Conservation (phyloP, 2,888 invertebrate species). For the Fragum sueziense region DNA sequence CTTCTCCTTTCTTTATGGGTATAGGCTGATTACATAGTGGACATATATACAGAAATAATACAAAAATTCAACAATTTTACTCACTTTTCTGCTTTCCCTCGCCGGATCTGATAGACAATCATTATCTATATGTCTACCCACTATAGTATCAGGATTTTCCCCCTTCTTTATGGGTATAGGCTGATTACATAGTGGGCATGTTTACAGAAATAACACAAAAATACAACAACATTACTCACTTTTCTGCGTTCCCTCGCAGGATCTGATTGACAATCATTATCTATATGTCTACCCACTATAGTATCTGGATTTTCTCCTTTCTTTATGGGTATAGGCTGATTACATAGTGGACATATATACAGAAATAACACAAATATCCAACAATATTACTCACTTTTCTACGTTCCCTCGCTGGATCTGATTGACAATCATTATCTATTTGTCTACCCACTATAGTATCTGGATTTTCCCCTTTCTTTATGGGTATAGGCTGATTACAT, state of each 20-base stretch:
- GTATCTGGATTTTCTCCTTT: conserved; percentile 91
- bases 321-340: conserved; percentile 91
- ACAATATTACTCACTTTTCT: conserved; percentile 85
- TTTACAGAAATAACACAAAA: no score
- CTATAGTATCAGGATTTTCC: conserved; percentile 92
- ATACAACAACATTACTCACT: no score
- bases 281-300: conserved; percentile 94
- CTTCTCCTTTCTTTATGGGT: conserved; percentile 89
- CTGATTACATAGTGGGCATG: conserved; percentile 94
- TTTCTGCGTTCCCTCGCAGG: conserved; percentile 89
- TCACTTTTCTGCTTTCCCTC: conserved; percentile 86
- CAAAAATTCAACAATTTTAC: no score
- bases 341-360: conserved; percentile 97
- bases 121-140: conserved; percentile 95
- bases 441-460: conserved; percentile 94
- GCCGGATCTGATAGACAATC: conserved; percentile 95
- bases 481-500: conserved; percentile 93
- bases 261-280: conserved; percentile 95
- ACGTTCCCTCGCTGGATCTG: conserved; percentile 90
- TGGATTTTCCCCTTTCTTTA: conserved; percentile 89
- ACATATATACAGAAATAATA: no score
- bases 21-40: conserved; percentile 95
- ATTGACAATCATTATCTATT: conserved; percentile 95
- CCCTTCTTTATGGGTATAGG: conserved; percentile 91
- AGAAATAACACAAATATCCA: no score